Conservation (phyloP, 2,888 invertebrate genomes). For the Hyposoter didymator region DNA sequence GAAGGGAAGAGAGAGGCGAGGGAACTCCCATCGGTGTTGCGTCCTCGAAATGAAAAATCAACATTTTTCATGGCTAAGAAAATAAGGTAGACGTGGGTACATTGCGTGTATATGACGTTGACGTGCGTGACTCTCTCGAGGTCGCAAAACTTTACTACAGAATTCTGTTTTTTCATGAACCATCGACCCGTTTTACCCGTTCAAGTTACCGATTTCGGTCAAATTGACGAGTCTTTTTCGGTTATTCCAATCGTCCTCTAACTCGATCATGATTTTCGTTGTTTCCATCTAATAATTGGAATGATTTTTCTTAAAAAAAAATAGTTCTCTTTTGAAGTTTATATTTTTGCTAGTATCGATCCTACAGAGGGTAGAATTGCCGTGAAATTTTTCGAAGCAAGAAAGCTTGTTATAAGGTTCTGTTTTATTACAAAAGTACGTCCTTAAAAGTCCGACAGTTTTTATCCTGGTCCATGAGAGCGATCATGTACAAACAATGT, state of each 20-base stretch:
- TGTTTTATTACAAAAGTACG: too few species aligned
- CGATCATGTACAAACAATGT: neutral
- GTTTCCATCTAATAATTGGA: neutral
- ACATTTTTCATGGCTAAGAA: conserved; percentile 63
- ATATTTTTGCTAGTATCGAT: too few species aligned
- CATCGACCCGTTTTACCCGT: neutral
- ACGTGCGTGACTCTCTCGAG: conserved; percentile 26
- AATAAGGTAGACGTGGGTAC: conserved; percentile 47
- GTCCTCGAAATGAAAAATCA: conserved; percentile 67
- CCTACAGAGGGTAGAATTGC: too few species aligned
- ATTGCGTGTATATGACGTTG: conserved; percentile 34
- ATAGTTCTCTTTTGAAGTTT: too few species aligned
- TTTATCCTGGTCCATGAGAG: neutral
- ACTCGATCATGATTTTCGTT: too few species aligned
- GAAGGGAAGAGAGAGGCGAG: conserved; percentile 15
- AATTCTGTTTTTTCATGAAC: conserved; percentile 7
- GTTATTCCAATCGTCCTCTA: too few species aligned
- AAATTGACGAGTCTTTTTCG: neutral
- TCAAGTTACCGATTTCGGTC: neutral
- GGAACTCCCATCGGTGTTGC: conserved; percentile 37
- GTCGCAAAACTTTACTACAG: neutral
- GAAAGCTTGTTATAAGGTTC: too few species aligned
- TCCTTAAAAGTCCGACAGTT: neutral
- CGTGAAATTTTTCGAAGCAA: too few species aligned
- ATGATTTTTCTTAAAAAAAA: neutral